phyloP scores from a whole-genome alignment of 35 echinoderm and acorn worm species.

The Lytechinus pictus region DNA sequence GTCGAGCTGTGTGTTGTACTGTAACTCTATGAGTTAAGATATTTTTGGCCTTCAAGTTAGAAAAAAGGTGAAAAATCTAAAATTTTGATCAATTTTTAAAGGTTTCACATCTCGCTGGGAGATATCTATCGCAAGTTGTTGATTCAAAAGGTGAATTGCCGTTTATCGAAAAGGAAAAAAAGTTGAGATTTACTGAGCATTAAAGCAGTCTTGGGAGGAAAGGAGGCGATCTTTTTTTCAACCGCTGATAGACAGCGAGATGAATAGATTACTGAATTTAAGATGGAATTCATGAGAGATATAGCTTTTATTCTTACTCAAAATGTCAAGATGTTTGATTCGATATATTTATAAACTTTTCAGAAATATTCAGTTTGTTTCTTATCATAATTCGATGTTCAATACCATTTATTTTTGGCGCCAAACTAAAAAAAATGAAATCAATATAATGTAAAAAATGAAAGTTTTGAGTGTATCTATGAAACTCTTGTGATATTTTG shows the following conservation, averaged over 20 bases:
- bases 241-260: background rate
- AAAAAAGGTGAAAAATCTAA: background rate
- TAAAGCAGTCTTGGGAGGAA: background rate
- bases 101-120: background rate
- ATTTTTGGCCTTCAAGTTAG: background rate
- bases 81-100: background rate
- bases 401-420: background rate
- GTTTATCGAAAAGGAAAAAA: background rate
- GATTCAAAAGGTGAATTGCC: constrained; percentile 7
- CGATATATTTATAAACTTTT: background rate
- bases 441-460: too few species aligned
- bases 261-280: background rate
- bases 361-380: background rate
- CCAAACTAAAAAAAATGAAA: too few species aligned
- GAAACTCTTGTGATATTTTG: too few species aligned
- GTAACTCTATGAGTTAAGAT: background rate
- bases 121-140: background rate
- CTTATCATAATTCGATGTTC: background rate
- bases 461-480: too few species aligned
- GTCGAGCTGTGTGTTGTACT: background rate
- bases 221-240: background rate
- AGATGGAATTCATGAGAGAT: background rate
- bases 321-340: background rate
- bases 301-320: background rate
- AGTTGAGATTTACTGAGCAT: background rate